A percentile compares a stretch with the other conserved stretches of the same genome.
phyloP scores from a whole-genome alignment of 1,140 invertebrate species.

The Drosophila elegans region DNA sequence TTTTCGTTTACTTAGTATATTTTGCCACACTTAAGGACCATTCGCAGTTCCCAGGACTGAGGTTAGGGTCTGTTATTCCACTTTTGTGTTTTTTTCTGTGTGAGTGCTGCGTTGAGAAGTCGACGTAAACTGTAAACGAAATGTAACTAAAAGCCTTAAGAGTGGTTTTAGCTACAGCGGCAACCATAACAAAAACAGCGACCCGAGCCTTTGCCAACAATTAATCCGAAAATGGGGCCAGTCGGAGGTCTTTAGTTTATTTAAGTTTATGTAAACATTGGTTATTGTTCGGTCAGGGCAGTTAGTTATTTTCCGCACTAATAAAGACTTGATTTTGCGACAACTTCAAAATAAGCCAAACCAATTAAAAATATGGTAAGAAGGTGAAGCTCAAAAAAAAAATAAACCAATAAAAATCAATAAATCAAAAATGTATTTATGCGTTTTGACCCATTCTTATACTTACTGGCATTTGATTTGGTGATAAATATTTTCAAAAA shows the following conservation, averaged over 20 bases:
- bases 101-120: constrained; percentile 28
- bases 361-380: constrained; percentile 10
- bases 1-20: constrained; percentile 18
- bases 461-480: too few species aligned
- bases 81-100: constrained; percentile 12
- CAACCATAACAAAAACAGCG: constrained; percentile 42
- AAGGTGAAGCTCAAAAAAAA: too few species aligned
- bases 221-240: constrained; percentile 45
- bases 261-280: constrained; percentile 24
- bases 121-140: constrained; percentile 58
- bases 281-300: constrained; percentile 16
- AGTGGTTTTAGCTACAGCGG: constrained; percentile 61
- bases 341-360: constrained; percentile 1
- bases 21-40: constrained; percentile 17
- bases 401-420: too few species aligned
- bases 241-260: constrained; percentile 22
- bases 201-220: constrained; percentile 34
- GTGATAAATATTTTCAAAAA: too few species aligned
- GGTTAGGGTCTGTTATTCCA: constrained; percentile 48
- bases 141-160: constrained; percentile 72
- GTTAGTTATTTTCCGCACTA: constrained; percentile 14
- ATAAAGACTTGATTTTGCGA: background rate
- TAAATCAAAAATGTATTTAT: too few species aligned
- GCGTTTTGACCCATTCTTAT: too few species aligned
- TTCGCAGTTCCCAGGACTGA: constrained; percentile 17